Conservation (phyloP, 2,888 invertebrate genomes). For the Punctoribates punctum region DNA sequence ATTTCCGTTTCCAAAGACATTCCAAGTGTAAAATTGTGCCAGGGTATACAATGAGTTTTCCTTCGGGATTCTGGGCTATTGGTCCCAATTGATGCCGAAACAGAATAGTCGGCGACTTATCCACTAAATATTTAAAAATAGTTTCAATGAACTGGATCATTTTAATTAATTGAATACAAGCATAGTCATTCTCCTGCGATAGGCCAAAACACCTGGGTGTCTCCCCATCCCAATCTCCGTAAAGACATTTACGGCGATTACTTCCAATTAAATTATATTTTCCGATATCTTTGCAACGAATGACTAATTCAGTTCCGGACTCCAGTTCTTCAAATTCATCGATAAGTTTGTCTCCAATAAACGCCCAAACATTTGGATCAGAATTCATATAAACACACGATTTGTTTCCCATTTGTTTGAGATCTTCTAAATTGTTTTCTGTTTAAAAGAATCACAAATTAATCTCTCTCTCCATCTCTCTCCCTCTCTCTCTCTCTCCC, state of each 20-base stretch:
- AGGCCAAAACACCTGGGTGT: slow-evolving; percentile 74
- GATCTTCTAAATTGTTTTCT: slow-evolving; percentile 39
- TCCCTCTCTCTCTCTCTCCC: too few relatives aligned
- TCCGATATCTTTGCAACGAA: slow-evolving; percentile 77
- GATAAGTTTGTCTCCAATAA: slow-evolving; percentile 73
- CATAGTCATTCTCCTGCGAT: slow-evolving; percentile 80
- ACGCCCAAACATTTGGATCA: slow-evolving; percentile 73
- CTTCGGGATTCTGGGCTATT: slow-evolving; percentile 80
- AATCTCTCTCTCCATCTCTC: too few relatives aligned
- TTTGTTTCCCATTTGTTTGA: slow-evolving; percentile 58
- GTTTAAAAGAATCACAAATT: background rate
- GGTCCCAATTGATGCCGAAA: slow-evolving; percentile 77
- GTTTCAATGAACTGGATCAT: background rate
- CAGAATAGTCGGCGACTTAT: slow-evolving; percentile 76
- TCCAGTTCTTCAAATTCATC: slow-evolving; percentile 73
- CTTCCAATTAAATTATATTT: slow-evolving; percentile 77
- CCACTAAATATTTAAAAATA: slow-evolving; percentile 60
- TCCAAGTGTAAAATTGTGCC: slow-evolving; percentile 82
- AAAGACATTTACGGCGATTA: slow-evolving; percentile 66
- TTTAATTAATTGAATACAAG: too few relatives aligned
- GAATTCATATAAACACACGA: slow-evolving; percentile 72
- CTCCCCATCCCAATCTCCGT: slow-evolving; percentile 74
- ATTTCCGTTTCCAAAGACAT: slow-evolving; percentile 78
- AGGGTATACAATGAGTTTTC: slow-evolving; percentile 76
- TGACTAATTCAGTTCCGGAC: slow-evolving; percentile 65